phyloP scores from a whole-genome alignment of 1,140 invertebrate species.

The Akabosia matsudoensis region DNA sequence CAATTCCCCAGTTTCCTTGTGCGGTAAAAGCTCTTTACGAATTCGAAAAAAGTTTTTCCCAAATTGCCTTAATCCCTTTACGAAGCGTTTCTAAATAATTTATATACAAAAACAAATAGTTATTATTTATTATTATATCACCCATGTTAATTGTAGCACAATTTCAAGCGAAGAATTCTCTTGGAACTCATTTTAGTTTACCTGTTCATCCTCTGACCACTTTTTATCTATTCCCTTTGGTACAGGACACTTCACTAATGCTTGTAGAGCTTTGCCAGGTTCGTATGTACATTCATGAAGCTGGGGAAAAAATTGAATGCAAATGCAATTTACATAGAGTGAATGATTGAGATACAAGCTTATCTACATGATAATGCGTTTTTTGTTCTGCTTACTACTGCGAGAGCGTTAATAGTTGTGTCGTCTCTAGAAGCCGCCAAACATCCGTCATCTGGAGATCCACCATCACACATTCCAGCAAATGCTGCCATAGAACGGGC shows the following conservation, averaged over 20 bases:
- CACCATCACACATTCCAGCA: slow-evolving; percentile 96
- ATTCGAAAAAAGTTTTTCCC: slow-evolving; percentile 99
- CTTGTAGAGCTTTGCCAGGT: slow-evolving; percentile 89
- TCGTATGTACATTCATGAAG: slow-evolving; percentile 93
- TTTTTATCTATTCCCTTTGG: slow-evolving; percentile 95
- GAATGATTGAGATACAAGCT: too few species aligned
- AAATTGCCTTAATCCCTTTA: slow-evolving; percentile 94
- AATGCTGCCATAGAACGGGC: slow-evolving; percentile 83
- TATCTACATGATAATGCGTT: background rate
- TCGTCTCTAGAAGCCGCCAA: slow-evolving; percentile 92
- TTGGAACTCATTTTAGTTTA: slow-evolving; percentile 53
- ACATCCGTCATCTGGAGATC: slow-evolving; percentile 93
- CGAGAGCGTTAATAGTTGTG: slow-evolving; percentile 92
- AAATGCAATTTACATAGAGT: background rate
- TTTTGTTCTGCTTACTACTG: background rate
- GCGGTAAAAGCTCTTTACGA: slow-evolving; percentile 88
- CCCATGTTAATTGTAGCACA: too few species aligned
- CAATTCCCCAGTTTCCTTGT: slow-evolving; percentile 93
- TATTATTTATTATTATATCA: background rate
- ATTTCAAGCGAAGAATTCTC: too few species aligned
- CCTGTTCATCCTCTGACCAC: slow-evolving; percentile 94
- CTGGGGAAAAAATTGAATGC: slow-evolving; percentile 50
- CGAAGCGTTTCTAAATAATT: slow-evolving; percentile 81
- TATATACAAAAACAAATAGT: background rate
- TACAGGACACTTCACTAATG: slow-evolving; percentile 92